phyloP scores from a whole-genome alignment of 2,888 invertebrate genomes.

The Cryptocephalus primarius region DNA sequence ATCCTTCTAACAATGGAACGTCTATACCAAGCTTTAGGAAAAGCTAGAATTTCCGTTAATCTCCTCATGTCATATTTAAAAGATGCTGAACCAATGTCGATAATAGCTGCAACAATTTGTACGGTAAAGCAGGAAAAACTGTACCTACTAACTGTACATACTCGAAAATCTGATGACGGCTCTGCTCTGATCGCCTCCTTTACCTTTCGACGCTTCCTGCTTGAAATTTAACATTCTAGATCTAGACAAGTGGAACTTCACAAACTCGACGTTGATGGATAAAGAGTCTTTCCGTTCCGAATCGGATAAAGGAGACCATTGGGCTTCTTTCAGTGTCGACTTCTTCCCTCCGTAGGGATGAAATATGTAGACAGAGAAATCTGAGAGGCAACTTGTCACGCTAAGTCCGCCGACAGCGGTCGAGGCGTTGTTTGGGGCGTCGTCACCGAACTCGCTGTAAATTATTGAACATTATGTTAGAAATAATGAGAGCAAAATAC shows the following conservation, averaged over 20 bases:
- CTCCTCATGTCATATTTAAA: constrained; percentile 99
- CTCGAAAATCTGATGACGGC: constrained; percentile 90
- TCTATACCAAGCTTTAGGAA: constrained; percentile 98
- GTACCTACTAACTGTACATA: constrained; percentile 34
- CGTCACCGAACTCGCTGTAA: constrained; percentile 44
- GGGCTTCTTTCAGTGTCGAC: constrained; percentile 64
- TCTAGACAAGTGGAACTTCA: constrained; percentile 88
- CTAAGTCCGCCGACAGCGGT: constrained; percentile 77
- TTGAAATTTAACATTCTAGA: constrained; percentile 82
- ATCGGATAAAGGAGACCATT: constrained; percentile 79
- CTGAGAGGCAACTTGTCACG: constrained; percentile 91
- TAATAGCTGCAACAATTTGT: constrained; percentile 54
- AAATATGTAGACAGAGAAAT: constrained; percentile 96
- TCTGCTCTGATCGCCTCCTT: constrained; percentile 53
- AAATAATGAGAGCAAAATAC: not conserved
- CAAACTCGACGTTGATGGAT: constrained; percentile 93
- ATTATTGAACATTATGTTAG: not conserved
- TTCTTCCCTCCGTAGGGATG: constrained; percentile 96
- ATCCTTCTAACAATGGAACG: constrained; percentile 84
- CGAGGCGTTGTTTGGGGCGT: constrained; percentile 42
- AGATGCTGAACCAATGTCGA: constrained; percentile 90
- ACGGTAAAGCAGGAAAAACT: not conserved
- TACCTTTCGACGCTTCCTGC: constrained; percentile 33
- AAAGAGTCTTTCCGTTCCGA: constrained; percentile 90
- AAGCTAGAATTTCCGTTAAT: constrained; percentile 90